Evolutionary conservation across 2,888 invertebrate species (phyloP), one percentile per base, ranked within the genome.

Genomic region (Drosophila aldrichi): DNA sequence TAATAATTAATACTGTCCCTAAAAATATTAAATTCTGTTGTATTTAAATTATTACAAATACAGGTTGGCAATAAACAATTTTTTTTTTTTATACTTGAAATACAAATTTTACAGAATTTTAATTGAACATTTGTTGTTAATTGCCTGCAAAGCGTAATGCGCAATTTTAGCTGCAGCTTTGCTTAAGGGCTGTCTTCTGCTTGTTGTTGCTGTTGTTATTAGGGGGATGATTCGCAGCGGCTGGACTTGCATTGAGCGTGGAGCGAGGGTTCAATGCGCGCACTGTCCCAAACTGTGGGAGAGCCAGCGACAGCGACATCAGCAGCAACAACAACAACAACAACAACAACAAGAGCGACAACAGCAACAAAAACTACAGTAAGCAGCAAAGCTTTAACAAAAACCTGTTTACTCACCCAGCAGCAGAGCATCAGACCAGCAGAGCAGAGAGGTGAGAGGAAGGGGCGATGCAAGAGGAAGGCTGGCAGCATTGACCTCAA

Each of bases 401-500:
- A 88, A 82, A 82, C 89, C 82, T 82, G 89, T 82, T 87, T 81
- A 77, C 72, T 77, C 68, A 66, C 65, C 67, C 48, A 68, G 74
- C 60, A 54, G 62, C 71, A 72, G 22, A n/a, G 44, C 54, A 29
- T 40, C 38, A 40, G n/a, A 51, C 9, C 14, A 34, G 20, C 34
- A 16, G 36, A 38, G 36, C 36, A 14, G 55, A 32, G 18, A 18
- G 18, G 25, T 3, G 12, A 4, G 29, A 3, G 6, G 38, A 16
- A 16, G 32, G 29, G 41, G 29, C 8, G 41, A 18, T 18, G 56
- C 65, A 52, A 34, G 59, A 51, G 40, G 46, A 41, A 54, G 51
- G 57, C 57, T 44, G 57, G 44, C 85, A 85, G 80, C 88, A 88
- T 84, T 84, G 89, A 89, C 89, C 89, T 85, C 89, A 88, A 79